These are phyloP conservation scores for Thymallus thymallus DNA, from an alignment of 2,113 vertebrate genomes.

Conservation along the genomic window DNA sequence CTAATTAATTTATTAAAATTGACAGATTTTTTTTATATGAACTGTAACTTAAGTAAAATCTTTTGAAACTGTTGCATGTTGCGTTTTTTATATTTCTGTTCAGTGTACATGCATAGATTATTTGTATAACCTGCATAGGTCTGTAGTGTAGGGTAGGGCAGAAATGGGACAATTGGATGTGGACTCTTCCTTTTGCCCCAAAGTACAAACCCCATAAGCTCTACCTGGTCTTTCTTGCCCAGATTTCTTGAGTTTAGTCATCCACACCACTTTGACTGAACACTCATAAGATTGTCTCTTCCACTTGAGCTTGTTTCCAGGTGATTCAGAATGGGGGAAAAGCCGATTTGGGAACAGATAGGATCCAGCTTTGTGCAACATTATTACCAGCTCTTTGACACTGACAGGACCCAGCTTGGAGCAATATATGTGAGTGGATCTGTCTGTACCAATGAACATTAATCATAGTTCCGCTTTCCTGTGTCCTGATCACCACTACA, in stretches of 20 bases:
- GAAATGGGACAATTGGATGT: no score
- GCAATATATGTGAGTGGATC: conserved; percentile 93
- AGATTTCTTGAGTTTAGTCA: neutral
- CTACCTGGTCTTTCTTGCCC: neutral
- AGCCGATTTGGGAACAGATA: conserved; percentile 98
- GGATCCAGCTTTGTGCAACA: conserved; percentile 97
- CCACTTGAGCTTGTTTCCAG: conserved; percentile 77
- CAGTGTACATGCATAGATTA: no score
- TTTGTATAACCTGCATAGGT: no score
- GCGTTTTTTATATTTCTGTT: no score
- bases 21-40: no score
- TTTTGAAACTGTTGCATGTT: no score
- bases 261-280: neutral
- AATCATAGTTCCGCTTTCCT: no score
- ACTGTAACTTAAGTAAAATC: no score
- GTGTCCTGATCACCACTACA: no score
- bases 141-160: no score
- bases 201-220: neutral
- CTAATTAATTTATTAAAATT: no score
- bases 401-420: conserved; percentile 89
- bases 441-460: no score
- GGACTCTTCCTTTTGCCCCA: neutral
- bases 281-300: conserved; percentile 18
- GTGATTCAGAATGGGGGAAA: conserved; percentile 95
- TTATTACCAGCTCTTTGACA: conserved; percentile 97